phyloP scores from a whole-genome alignment of 1,140 invertebrate species.

The Lasioglossum albipes region DNA sequence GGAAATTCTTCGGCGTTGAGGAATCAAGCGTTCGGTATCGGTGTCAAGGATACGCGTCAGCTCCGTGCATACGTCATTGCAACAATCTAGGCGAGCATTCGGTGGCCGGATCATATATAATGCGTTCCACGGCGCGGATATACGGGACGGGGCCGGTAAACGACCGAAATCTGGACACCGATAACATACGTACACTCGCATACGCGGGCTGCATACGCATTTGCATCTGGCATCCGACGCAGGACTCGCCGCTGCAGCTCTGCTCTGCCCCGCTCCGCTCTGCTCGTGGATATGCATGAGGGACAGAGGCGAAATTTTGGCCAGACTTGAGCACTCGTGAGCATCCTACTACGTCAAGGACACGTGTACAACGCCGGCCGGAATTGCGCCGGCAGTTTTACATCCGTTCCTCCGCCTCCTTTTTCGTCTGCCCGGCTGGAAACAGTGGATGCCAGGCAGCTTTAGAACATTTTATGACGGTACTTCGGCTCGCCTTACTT shows the following conservation, averaged over 20 bases:
- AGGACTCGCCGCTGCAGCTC: slow-evolving; percentile 4
- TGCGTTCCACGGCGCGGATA: slow-evolving; percentile 27
- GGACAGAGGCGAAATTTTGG: slow-evolving; percentile 64
- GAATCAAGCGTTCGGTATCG: neutral
- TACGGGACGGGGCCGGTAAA: slow-evolving; percentile 17
- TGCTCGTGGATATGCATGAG: slow-evolving; percentile 69
- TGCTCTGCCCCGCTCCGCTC: neutral
- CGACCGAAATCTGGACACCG: slow-evolving; percentile 57
- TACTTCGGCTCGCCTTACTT: neutral
- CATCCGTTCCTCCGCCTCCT: slow-evolving; percentile 17
- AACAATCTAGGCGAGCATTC: slow-evolving; percentile 23
- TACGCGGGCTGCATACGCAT: slow-evolving; percentile 39
- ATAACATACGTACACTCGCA: slow-evolving; percentile 57
- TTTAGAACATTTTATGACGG: neutral
- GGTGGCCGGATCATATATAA: slow-evolving; percentile 43
- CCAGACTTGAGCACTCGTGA: slow-evolving; percentile 63
- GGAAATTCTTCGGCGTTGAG: neutral
- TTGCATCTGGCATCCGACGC: slow-evolving; percentile 53
- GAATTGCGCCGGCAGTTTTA: slow-evolving; percentile 34
- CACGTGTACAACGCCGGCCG: slow-evolving; percentile 9
- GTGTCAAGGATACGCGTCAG: neutral
- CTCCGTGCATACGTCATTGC: slow-evolving; percentile 2
- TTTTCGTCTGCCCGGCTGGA: slow-evolving; percentile 31
- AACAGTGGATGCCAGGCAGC: neutral
- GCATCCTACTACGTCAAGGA: slow-evolving; percentile 24